Evolutionary conservation across 2,113 vertebrate species (phyloP).

Genomic region (Cavia aperea): DNA sequence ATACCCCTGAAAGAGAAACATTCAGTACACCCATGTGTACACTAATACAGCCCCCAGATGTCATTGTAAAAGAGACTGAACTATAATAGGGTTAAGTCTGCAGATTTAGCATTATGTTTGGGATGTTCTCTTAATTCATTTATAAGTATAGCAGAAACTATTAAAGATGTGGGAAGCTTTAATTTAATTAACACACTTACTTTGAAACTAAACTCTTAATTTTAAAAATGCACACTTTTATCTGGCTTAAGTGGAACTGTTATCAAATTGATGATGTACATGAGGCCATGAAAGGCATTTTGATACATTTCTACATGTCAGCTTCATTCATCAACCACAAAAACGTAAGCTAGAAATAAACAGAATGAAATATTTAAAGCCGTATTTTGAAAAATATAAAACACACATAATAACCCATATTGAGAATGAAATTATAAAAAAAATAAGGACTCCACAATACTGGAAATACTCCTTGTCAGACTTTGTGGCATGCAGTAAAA

Average conservation of each 20-base stretch:
- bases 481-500: background rate
- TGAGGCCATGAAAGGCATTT: background rate
- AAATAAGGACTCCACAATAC: background rate
- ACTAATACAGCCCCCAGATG: background rate
- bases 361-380: background rate
- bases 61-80: background rate
- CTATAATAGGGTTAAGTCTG: background rate
- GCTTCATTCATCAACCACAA: slow-evolving; percentile 3
- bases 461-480: slow-evolving; percentile 6
- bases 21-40: background rate
- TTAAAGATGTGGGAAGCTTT: background rate
- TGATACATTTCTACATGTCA: background rate
- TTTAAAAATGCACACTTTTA: background rate
- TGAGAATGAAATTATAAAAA: background rate
- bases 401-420: background rate
- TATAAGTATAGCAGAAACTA: background rate
- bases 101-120: background rate
- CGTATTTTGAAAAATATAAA: background rate
- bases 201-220: background rate
- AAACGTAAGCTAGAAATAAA: slow-evolving; percentile 25
- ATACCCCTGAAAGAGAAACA: background rate
- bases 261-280: background rate
- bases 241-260: background rate
- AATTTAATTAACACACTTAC: background rate
- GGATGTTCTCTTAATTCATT: background rate